Evolutionary conservation across 2,888 invertebrate species (phyloP), one percentile per base, ranked within the genome.

Genomic region (Horisme vitalbata): DNA sequence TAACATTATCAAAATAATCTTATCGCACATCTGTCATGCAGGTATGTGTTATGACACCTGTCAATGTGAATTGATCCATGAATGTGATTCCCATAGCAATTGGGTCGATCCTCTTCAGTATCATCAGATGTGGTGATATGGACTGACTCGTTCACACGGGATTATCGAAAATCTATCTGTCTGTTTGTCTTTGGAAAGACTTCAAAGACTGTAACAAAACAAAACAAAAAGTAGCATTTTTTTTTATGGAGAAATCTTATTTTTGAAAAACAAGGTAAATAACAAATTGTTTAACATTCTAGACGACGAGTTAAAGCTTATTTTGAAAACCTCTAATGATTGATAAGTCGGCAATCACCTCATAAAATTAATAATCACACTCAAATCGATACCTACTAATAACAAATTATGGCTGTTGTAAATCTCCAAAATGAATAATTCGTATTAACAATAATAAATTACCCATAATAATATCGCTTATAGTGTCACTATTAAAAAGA

Each of bases 101-200:
- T 63, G 53, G 64, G 66, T 60, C 59, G 60, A 48, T 57, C 57
- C 58, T 58, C 56, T 53, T 58, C 59, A 49, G 41, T 36, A 50
- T 46, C 52, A 50, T 45, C 57, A 58, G 61, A 60, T 58, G 46
- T 57, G 66, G 60, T 54, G 81, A 83, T 83, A 83, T 82, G 66
- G 52, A 30, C 24, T 57, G 5, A 4, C 7, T 18, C 5, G 74
- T 79, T 84, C 83, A 77, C 83, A 84, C 78, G 76, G 59, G 56
- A 53, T 68, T 77, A 79, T 76, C 75, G 36, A 18, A 27, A 41
- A 27, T 41, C 31, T 21, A 15, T 6, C 73, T 64, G 69, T 69
- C 71, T 59, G 57, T 52, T 48, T 73, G 72, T 69, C 78, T 75
- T 66, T 69, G 73, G 70, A 71, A n/a, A n/a, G n/a, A n/a, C n/a